phyloP scores from a whole-genome alignment of 64 coral and sea anemone genomes.

The Orbicella faveolata region DNA sequence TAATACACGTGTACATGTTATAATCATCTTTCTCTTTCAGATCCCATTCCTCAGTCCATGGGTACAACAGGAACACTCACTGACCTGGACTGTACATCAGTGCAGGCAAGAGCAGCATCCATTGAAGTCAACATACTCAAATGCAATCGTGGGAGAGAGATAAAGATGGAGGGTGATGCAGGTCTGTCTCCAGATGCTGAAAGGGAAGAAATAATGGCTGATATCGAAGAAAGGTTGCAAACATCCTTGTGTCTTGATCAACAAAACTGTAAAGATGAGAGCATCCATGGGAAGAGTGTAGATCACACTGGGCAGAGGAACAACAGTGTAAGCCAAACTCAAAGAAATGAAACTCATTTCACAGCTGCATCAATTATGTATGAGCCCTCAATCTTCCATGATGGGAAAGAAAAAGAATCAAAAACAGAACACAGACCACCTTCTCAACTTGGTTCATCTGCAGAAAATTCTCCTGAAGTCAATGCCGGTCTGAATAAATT shows the following conservation, averaged over 20 bases:
- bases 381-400: background rate
- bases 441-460: background rate
- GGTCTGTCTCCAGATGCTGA: background rate
- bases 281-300: background rate
- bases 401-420: background rate
- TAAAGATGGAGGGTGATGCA: background rate
- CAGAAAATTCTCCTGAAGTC: background rate
- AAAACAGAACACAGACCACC: background rate
- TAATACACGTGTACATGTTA: background rate
- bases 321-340: background rate
- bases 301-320: background rate
- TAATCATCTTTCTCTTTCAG: background rate
- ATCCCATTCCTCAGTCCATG: conserved; percentile 32
- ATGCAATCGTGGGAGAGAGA: background rate
- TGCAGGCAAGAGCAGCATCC: background rate
- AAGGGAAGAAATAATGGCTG: background rate
- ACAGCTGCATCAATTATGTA: background rate
- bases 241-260: background rate
- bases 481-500: background rate
- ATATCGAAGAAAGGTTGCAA: background rate
- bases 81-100: background rate
- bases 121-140: conserved; percentile 30
- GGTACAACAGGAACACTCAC: background rate
- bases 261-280: background rate
- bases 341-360: background rate